phyloP scores from a whole-genome alignment of 1,140 invertebrate genomes.

The Acromyrmex echinatior region DNA sequence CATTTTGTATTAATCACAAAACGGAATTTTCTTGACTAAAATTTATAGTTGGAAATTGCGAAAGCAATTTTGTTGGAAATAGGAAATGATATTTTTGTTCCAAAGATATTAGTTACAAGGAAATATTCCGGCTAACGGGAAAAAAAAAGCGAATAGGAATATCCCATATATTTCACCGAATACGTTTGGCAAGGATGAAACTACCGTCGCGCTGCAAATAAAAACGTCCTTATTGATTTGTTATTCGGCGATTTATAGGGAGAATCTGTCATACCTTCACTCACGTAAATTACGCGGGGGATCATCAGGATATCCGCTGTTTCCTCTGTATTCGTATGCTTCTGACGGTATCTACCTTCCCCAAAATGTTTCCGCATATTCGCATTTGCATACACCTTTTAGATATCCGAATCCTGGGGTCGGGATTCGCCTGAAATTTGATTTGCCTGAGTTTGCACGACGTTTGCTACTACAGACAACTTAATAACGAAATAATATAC shows the following conservation, averaged over 20 bases:
- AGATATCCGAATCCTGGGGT: constrained; percentile 33
- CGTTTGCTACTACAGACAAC: constrained; percentile 11
- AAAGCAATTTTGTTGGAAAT: neutral
- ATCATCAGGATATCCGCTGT: constrained; percentile 38
- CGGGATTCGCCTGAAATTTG: constrained; percentile 33
- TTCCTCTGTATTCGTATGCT: constrained; percentile 5
- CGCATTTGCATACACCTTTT: constrained; percentile 48
- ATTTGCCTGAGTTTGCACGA: constrained; percentile 29
- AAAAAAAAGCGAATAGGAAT: constrained; percentile 1
- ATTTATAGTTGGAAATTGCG: neutral
- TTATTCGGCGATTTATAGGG: constrained; percentile 48
- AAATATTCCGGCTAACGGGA: constrained; percentile 51
- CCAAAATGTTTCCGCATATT: constrained; percentile 30
- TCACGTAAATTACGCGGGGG: neutral
- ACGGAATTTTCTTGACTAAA: neutral
- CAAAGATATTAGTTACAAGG: neutral
- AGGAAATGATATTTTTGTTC: neutral
- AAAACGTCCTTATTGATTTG: constrained; percentile 50
- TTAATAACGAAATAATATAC: constrained; percentile 5
- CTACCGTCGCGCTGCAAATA: neutral
- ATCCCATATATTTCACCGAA: constrained; percentile 28
- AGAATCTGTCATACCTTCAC: constrained; percentile 20
- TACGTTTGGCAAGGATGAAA: neutral
- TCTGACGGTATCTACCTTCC: neutral
- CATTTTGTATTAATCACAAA: neutral